Percentiles rank a stretch among this genome's conserved stretches.
These are phyloP conservation scores for Amazona finschi DNA, from an alignment of 2,797 vertebrate species.

Conservation along the genomic window DNA sequence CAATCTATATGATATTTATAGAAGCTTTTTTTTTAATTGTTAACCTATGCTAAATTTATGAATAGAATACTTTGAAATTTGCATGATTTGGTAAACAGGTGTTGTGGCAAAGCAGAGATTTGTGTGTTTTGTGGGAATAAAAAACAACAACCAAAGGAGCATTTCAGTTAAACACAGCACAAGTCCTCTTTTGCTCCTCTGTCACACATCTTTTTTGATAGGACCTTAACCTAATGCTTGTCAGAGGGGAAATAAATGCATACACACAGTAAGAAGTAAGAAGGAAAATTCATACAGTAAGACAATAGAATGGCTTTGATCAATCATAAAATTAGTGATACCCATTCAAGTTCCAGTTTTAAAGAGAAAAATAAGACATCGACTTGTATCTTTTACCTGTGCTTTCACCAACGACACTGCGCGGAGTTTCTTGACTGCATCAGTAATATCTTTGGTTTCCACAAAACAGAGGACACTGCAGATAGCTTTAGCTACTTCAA, in stretches of 20 bases:
- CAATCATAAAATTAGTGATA: not conserved
- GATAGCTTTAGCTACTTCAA: constrained; percentile 66
- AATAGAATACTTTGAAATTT: not conserved
- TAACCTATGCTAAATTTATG: not conserved
- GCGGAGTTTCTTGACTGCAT: constrained; percentile 49
- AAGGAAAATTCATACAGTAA: not conserved
- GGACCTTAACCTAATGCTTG: not conserved
- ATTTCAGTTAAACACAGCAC: not conserved
- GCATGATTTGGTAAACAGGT: not conserved
- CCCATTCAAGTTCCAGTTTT: not conserved
- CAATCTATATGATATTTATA: not conserved
- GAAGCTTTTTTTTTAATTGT: not conserved
- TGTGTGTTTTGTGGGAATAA: not conserved
- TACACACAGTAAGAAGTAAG: not conserved
- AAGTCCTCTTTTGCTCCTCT: not conserved
- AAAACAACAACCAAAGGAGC: not conserved
- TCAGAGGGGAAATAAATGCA: not conserved
- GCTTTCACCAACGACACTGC: not conserved
- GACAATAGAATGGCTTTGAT: not conserved
- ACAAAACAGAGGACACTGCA: constrained; percentile 69
- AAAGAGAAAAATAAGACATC: not conserved
- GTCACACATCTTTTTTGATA: not conserved
- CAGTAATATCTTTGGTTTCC: constrained; percentile 69
- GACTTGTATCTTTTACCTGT: constrained; percentile 42
- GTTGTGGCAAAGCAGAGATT: not conserved